Evolutionary conservation across 2,888 invertebrate species (phyloP).

Genomic region (Exocentrus adspersus): DNA sequence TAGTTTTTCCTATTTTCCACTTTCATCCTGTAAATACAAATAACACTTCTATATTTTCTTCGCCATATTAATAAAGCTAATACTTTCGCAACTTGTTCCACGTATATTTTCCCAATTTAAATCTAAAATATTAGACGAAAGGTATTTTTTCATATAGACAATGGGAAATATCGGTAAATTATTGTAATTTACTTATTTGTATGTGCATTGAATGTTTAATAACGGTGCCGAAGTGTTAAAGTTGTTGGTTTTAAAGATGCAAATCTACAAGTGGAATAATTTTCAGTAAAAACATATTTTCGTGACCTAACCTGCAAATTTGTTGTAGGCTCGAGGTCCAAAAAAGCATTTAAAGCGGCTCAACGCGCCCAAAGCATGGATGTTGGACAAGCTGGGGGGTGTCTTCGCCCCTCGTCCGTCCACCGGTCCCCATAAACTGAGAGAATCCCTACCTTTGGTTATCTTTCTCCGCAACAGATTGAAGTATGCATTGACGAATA

Average conservation of each 20-base stretch:
- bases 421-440: slow-evolving; percentile 96
- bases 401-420: slow-evolving; percentile 98
- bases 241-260: no score
- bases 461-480: slow-evolving; percentile 97
- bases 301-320: slow-evolving; percentile 24
- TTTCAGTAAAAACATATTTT: slow-evolving; percentile 9
- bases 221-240: not conserved
- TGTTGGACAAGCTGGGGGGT: slow-evolving; percentile 99
- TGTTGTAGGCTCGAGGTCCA: slow-evolving; percentile 91
- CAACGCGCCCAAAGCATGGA: slow-evolving; percentile 99
- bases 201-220: not conserved
- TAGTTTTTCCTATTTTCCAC: slow-evolving; percentile 33
- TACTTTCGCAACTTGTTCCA: not conserved
- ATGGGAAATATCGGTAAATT: no score
- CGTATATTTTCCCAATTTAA: not conserved
- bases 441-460: slow-evolving; percentile 96
- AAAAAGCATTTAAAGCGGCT: slow-evolving; percentile 99
- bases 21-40: slow-evolving; percentile 32
- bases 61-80: not conserved
- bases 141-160: no score
- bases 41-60: not conserved
- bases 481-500: slow-evolving; percentile 97
- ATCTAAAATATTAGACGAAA: no score
- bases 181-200: no score
- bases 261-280: no score